Base-by-base conservation (phyloP, 1,140 invertebrate species). In the Drosophila rufa region DNA sequence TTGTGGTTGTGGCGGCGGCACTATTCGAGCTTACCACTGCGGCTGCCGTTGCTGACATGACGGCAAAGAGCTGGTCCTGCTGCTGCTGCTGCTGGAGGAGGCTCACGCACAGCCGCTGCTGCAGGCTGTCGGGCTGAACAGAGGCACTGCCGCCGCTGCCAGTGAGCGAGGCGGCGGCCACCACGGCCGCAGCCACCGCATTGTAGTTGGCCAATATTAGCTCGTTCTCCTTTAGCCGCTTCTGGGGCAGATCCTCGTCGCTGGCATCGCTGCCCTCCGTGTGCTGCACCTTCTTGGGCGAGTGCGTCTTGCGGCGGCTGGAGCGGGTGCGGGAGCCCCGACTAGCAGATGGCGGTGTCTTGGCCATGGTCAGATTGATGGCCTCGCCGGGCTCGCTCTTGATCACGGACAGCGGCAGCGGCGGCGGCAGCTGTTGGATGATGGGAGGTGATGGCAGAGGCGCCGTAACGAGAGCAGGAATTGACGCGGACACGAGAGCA, bases 181-280 rank as follows among this genome's bases (percentile, higher is more conserved):
- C 73, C 5, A 79, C 89, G 30, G 83, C 82, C 38, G 78, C 89
- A 27, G 75, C 79, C 22, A 81, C 66, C 3, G 81, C 83, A 86
- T 92, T 89, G 38, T 79, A 86, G 30, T 86, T 92, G 51, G 76
- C 91, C 56, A 92, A 33, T 11, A 92, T 75, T 2, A 91, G 66
- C 48, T 92, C 80, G 36, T 79, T 90, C 30, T 92, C 77, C 53
- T 85, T 92, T 19, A 86, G 25, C 19, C 81, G 75, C 30, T 86
- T 92, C 47, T 62, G 68, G 15, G 59, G 79, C 22, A 67, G n/a
- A 40, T 65, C 48, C 40, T 64, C 58, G 40, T 75, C 75, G 53
- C 74, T 84, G 38, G 53, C 70, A 53, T 65, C 50, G 47, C 60
- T 69, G 30, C 53, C 67, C 25, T 66, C 68, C 0, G 67, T 89